Percentiles rank a stretch among this genome's conserved stretches.
Conservation (phyloP, 2,113 vertebrate genomes). For the Salvelinus namaycush region DNA sequence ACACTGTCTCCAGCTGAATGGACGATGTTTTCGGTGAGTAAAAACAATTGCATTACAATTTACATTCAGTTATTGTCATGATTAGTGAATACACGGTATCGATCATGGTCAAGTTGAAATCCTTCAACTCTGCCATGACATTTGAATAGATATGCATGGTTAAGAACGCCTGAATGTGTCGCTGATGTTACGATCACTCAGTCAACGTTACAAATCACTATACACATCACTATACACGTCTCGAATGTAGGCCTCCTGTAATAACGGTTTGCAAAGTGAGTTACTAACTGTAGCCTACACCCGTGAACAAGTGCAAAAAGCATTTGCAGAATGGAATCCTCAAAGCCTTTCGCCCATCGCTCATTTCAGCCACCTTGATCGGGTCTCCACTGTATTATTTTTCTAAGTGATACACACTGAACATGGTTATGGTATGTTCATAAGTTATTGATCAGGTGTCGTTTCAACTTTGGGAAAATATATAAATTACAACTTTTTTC, state of each 20-base stretch:
- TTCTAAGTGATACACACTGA: neutral
- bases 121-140: neutral
- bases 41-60: neutral
- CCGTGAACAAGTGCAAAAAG: neutral
- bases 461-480: no score
- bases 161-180: neutral
- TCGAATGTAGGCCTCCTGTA: neutral
- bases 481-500: no score
- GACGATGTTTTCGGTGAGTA: conserved; percentile 14
- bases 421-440: neutral
- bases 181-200: neutral
- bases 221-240: no score
- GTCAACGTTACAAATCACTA: neutral
- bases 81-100: neutral
- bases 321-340: no score
- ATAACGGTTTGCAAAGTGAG: neutral
- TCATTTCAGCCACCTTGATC: no score
- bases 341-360: no score
- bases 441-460: no score
- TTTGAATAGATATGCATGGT: neutral
- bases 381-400: neutral
- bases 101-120: no score
- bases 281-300: neutral
- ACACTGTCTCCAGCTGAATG: neutral
- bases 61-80: neutral